Conservation (phyloP, 2,113 vertebrate genomes). For the Atrichornis clamosus region DNA sequence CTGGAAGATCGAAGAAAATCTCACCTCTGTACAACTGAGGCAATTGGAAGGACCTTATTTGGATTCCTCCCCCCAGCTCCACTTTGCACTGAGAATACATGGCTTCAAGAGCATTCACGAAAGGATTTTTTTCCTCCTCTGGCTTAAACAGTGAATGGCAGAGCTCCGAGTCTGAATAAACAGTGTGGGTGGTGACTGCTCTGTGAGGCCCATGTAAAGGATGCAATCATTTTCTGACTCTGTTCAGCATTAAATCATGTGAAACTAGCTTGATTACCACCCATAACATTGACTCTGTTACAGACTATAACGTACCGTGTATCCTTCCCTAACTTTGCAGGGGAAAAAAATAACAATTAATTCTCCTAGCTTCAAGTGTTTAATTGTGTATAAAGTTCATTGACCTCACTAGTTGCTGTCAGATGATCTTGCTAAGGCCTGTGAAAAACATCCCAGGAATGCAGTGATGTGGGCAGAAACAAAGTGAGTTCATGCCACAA, state of each 20-base stretch:
- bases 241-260: conserved; percentile 78
- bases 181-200: conserved; percentile 86
- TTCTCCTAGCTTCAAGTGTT: conserved; percentile 68
- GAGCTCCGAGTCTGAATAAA: conserved; percentile 84
- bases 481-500: conserved; percentile 82
- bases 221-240: conserved; percentile 77
- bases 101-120: conserved; percentile 73
- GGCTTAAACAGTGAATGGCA: conserved; percentile 82
- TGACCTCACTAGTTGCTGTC: conserved; percentile 88
- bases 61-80: conserved; percentile 57
- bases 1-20: conserved; percentile 31
- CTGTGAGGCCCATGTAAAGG: conserved; percentile 81
- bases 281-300: conserved; percentile 52
- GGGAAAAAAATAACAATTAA: conserved; percentile 58
- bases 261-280: conserved; percentile 68
- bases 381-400: conserved; percentile 86
- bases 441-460: conserved; percentile 92
- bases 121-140: conserved; percentile 68
- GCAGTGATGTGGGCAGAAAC: conserved; percentile 92
- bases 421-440: conserved; percentile 91
- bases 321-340: conserved; percentile 47
- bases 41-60: conserved; percentile 60
- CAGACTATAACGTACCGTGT: conserved; percentile 33
- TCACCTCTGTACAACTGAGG: conserved; percentile 35
- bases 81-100: conserved; percentile 68